Percentiles rank a stretch among this genome's conserved stretches.
These are phyloP conservation scores for Alloplasta piceator DNA, from an alignment of 2,888 invertebrate species.

Conservation along the genomic window DNA sequence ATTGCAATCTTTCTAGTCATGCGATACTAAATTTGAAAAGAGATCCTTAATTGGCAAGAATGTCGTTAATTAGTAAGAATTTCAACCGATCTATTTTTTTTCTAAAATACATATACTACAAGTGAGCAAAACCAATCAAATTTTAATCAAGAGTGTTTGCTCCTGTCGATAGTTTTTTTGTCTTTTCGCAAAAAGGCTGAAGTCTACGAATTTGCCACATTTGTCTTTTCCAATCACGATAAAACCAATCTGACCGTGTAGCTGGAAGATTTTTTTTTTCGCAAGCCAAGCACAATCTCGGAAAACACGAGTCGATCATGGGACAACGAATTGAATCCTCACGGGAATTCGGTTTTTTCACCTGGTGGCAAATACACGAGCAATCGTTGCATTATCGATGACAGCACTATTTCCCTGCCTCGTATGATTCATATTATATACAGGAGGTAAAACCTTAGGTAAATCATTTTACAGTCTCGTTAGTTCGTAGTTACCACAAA, in stretches of 20 bases:
- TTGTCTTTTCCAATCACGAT: constrained; percentile 6
- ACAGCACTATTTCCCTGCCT: constrained; percentile 25
- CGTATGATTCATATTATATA: not conserved
- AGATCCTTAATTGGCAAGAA: too few species aligned
- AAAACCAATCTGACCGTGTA: constrained; percentile 43
- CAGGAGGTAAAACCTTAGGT: too few species aligned
- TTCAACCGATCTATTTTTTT: too few species aligned
- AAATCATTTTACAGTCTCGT: too few species aligned
- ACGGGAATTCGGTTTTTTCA: not conserved
- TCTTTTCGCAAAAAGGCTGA: not conserved
- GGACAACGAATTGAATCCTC: constrained; percentile 30
- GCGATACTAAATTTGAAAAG: too few species aligned
- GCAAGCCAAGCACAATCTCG: constrained; percentile 51
- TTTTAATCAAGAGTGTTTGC: too few species aligned
- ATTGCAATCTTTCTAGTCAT: too few species aligned
- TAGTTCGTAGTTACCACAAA: too few species aligned
- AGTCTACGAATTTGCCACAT: not conserved
- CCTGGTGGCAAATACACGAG: not conserved
- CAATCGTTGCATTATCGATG: constrained; percentile 34
- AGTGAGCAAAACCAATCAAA: too few species aligned
- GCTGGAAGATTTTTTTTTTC: constrained; percentile 14
- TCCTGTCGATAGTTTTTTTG: too few species aligned
- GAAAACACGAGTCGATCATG: constrained; percentile 23
- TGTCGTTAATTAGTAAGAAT: not conserved
- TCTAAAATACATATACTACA: too few species aligned